Base-by-base conservation (phyloP, 2,888 invertebrate species). In the Campopleginae sp. region DNA sequence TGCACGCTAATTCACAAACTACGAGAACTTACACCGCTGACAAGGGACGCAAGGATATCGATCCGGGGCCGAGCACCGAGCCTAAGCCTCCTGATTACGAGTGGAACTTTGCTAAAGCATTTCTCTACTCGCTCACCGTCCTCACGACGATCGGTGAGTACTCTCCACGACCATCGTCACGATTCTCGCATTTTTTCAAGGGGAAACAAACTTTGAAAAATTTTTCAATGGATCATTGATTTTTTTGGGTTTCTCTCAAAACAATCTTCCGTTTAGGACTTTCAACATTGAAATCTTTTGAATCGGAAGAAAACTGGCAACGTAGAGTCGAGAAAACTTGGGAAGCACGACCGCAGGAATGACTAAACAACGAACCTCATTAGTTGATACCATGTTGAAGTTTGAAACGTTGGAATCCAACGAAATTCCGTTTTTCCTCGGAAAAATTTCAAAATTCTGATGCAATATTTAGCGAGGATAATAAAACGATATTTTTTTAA, bases 121-220 rank as follows among this genome's bases (percentile, higher is more conserved):
- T 99, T 94, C 96, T 99, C 90, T 99, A 98, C 94, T 98, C 98
- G 31, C 95, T 99, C 89, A 98, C 98, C 51, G 98, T 99, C 88
- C 95, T 99, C 90, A 98, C 98, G 72, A 98, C 98, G 85, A 97
- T 98, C 93, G 98, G 98, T 98, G 94, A 96, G 96, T 95, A 86
- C 58, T 58, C 12, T 14, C 4, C 4, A 58, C 27, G 14, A 58
- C 12, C 14, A 27, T 58, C 27, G 10, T 4, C 27, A 27, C 27
- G 14, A 54, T 19, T 54, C 1, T 23, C 0, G 7, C 23, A 3
- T 23, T 2, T 23, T 23, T 23, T 38, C 3, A 2, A 10, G 2
- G 54, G 23, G 12, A 54, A 14, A 61, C n/a, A 4, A n/a, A 42
- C 17, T 33, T 65, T 17, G 12, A 31, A 51, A 6, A 38, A 6